phyloP scores from a whole-genome alignment of 1,140 invertebrate species.

The Lucilia cuprina region DNA sequence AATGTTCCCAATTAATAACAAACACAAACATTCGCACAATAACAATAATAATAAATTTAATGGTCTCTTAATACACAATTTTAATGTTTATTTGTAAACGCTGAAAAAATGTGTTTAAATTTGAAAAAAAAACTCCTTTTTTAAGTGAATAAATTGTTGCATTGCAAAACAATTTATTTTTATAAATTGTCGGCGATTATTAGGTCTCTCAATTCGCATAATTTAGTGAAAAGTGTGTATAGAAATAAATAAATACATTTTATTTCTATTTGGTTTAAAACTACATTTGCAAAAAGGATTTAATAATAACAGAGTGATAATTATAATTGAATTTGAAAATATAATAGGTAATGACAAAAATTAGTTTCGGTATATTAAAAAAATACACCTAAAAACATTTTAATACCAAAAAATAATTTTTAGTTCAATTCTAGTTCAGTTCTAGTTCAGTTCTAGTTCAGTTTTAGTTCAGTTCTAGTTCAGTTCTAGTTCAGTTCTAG shows the following conservation, averaged over 20 bases:
- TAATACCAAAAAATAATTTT: too few relatives aligned
- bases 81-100: background rate
- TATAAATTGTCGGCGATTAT: slow-evolving; percentile 27
- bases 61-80: slow-evolving; percentile 4
- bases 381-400: too few relatives aligned
- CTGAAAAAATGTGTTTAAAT: background rate
- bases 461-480: too few relatives aligned
- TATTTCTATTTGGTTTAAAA: background rate
- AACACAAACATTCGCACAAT: background rate
- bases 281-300: too few relatives aligned
- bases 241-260: background rate
- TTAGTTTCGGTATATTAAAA: too few relatives aligned
- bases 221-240: background rate
- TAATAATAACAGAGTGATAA: too few relatives aligned
- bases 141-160: slow-evolving; percentile 24
- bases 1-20: slow-evolving; percentile 33
- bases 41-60: slow-evolving; percentile 18
- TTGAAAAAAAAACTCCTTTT: background rate
- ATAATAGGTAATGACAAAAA: too few relatives aligned
- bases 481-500: too few relatives aligned
- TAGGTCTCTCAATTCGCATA: slow-evolving; percentile 14
- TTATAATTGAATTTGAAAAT: too few relatives aligned
- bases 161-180: slow-evolving; percentile 12
- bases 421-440: too few relatives aligned
- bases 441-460: too few relatives aligned